Evolutionary conservation across 2,113 vertebrate genomes (phyloP).

Genomic region (Pomatostomus ruficeps): DNA sequence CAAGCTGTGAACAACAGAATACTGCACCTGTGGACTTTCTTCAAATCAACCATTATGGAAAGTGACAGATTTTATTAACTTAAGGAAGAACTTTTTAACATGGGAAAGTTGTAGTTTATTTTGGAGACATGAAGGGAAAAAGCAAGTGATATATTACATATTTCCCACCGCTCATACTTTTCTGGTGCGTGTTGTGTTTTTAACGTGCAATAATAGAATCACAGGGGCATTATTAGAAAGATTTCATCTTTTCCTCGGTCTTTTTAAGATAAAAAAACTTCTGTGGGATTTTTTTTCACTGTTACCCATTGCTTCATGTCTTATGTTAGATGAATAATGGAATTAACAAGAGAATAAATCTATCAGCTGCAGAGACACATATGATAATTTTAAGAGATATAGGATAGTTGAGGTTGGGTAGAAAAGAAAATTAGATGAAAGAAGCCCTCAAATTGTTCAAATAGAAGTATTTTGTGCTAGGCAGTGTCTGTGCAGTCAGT

Average conservation of each 20-base stretch:
- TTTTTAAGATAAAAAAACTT: not conserved
- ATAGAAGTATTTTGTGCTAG: not conserved
- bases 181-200: not conserved
- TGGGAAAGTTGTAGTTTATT: constrained; percentile 64
- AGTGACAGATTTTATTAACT: constrained; percentile 81
- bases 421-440: not conserved
- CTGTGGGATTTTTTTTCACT: not conserved
- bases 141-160: constrained; percentile 40
- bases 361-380: not conserved
- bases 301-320: not conserved
- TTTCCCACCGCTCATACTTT: constrained; percentile 34
- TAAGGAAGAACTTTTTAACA: constrained; percentile 73
- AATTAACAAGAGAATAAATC: not conserved
- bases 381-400: not conserved
- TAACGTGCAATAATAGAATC: constrained; percentile 40
- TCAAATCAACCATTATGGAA: constrained; percentile 69
- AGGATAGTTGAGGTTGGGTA: not conserved
- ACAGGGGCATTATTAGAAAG: not conserved
- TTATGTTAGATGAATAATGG: not conserved
- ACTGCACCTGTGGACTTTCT: constrained; percentile 76
- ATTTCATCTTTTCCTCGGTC: not conserved
- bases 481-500: not conserved
- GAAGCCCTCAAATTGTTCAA: fast-evolving
- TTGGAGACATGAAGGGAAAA: constrained; percentile 35
- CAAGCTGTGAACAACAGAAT: constrained; percentile 50